phyloP scores from a whole-genome alignment of 1,140 invertebrate genomes.

The Zaprionus kolodkinae region DNA sequence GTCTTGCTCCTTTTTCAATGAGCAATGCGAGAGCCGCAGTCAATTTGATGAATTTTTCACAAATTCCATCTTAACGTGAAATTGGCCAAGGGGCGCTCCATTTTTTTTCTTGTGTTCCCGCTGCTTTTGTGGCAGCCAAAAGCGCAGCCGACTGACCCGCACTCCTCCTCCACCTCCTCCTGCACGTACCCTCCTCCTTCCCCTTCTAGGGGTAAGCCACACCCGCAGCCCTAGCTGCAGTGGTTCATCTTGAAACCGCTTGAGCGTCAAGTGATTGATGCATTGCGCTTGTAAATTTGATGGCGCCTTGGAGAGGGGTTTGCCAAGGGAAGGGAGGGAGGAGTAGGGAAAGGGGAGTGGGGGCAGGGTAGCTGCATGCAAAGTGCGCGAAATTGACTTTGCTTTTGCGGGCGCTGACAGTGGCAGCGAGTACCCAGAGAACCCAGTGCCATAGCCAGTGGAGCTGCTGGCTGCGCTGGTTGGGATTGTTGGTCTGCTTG shows the following conservation, averaged over 20 bases:
- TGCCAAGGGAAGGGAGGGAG: neutral
- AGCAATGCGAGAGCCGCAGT: constrained; percentile 55
- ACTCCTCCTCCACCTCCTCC: neutral
- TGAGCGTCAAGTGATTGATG: constrained; percentile 73
- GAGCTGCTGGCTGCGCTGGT: constrained; percentile 9
- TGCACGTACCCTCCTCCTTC: no score
- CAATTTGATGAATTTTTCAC: constrained; percentile 80
- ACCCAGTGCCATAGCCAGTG: no score
- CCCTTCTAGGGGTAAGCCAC: no score
- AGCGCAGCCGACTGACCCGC: constrained; percentile 47
- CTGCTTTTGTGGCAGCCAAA: constrained; percentile 55
- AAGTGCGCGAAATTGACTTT: constrained; percentile 82
- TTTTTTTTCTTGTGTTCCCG: constrained; percentile 24
- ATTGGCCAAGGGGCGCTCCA: constrained; percentile 61
- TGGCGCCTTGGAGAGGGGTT: constrained; percentile 45
- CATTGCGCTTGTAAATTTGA: constrained; percentile 81
- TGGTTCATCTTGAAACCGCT: constrained; percentile 45
- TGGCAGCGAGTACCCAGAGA: constrained; percentile 20
- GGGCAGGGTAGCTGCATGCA: constrained; percentile 63
- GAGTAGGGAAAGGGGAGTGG: neutral
- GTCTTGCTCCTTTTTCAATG: constrained; percentile 57
- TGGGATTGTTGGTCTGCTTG: constrained; percentile 16
- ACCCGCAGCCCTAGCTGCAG: neutral
- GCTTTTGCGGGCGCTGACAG: constrained; percentile 73
- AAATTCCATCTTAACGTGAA: constrained; percentile 79